Conservation (phyloP, 2,113 vertebrate genomes). For the Chaenogobius annularis region DNA sequence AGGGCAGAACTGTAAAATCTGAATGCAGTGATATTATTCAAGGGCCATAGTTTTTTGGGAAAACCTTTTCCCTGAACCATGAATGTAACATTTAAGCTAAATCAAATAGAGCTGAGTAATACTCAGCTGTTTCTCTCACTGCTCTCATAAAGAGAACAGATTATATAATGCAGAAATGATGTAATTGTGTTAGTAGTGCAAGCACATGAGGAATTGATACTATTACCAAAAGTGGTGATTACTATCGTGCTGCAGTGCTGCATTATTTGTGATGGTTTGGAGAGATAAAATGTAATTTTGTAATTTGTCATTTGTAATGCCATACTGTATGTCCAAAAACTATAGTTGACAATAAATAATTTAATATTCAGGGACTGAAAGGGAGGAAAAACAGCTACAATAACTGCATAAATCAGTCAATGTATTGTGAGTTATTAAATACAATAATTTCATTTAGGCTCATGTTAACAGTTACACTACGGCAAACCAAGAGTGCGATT, state of each 20-base stretch:
- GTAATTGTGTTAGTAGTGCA: constrained; percentile 26
- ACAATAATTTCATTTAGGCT: too few species aligned
- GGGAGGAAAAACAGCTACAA: too few species aligned
- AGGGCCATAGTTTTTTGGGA: constrained; percentile 7
- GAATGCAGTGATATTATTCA: too few species aligned
- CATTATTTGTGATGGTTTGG: neutral
- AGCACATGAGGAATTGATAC: constrained; percentile 34
- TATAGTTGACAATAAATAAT: too few species aligned
- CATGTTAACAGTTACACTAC: too few species aligned
- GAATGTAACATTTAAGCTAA: constrained; percentile 22
- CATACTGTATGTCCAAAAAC: too few species aligned
- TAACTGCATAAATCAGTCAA: too few species aligned
- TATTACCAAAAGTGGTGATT: neutral
- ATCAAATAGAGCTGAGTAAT: constrained; percentile 48
- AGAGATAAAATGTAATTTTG: neutral
- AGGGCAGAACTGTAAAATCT: neutral
- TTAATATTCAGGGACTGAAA: too few species aligned
- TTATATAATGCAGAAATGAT: constrained; percentile 55
- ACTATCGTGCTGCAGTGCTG: neutral
- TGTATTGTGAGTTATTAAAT: too few species aligned
- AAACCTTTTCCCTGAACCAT: constrained; percentile 9
- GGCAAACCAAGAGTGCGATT: too few species aligned
- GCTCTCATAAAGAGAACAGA: constrained; percentile 28
- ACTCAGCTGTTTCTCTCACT: constrained; percentile 29
- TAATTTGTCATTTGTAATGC: neutral